Evolutionary conservation across 53 echinoderm and acorn worm genomes (phyloP), one percentile per base, ranked within the genome.

Genomic region (Holothuria leucospilota): DNA sequence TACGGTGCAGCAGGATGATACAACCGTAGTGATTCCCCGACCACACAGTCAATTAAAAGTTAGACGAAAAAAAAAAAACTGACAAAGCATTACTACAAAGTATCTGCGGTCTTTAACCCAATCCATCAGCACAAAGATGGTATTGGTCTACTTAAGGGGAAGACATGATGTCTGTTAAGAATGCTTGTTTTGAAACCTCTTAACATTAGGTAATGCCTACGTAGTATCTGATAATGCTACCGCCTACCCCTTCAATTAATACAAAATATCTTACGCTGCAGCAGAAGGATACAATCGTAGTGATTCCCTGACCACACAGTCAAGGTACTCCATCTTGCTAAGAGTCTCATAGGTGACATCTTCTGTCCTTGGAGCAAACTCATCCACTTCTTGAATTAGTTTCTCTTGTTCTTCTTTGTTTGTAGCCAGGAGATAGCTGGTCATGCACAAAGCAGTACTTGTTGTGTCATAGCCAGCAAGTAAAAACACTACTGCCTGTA

Each of bases 241-340:
- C 7, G 7, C 40, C 4, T 5, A 40, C 40, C 7, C 4, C 40
- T 5, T 4, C 4, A 8, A 63, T 63, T 21, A n/a, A n/a, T 8
- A 23, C 4, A 8, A 26, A 26, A 63, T 5, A 27, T 20, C 91
- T 86, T 86, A 94, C 94, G 80, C 5, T 7, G 63, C 69, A 53
- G 90, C 89, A n/a, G 93, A 88, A 14, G 95, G 95, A 70, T 91
- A 95, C 20, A 89, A 5, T 25, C 95, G 86, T 60, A 95, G 56
- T 6, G 91, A 84, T 63, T 95, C 95, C 63, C 60, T 82, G 70
- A 90, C 40, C 62, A 91, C 80, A 34, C 68, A 41, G 46, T 95
- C 95, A 11, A 95, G 82, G n/a, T 88, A 93, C 11, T 81, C 82
- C 69, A 95, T 58, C 58, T 91, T 86, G 65, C 39, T 68, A 21